A percentile compares a stretch with the other conserved stretches of the same genome.
Conservation (phyloP, 2,888 invertebrate genomes). For the Pediacus dermestoides region DNA sequence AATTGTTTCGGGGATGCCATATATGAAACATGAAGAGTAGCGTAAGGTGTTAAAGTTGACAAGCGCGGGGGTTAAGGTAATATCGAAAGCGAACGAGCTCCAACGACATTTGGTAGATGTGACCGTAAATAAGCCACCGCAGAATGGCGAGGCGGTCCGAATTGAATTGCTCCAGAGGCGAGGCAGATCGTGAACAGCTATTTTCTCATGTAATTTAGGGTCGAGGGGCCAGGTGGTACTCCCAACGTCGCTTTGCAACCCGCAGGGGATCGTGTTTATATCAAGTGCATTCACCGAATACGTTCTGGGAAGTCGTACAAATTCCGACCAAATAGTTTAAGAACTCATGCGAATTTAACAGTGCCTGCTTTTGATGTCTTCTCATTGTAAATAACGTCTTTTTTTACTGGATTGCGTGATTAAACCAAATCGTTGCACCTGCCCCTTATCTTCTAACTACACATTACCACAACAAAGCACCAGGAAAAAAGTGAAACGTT, state of each 20-base stretch:
- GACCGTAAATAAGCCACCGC: constrained; percentile 41
- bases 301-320: constrained; percentile 38
- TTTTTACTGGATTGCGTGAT: constrained; percentile 3
- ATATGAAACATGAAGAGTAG: no score
- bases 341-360: constrained; percentile 10
- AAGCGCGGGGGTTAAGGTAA: no score
- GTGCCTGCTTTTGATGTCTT: constrained; percentile 12
- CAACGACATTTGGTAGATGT: constrained; percentile 43
- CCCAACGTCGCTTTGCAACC: constrained; percentile 33
- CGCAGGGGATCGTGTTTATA: constrained; percentile 40
- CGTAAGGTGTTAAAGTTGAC: no score
- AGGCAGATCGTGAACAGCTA: constrained; percentile 42
- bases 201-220: constrained; percentile 44
- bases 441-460: no score
- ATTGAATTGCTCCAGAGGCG: constrained; percentile 40
- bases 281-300: constrained; percentile 42
- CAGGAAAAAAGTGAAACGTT: no score
- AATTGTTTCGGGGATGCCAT: no score
- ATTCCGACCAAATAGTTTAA: constrained; percentile 28
- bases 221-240: constrained; percentile 35
- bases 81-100: no score
- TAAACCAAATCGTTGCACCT: background rate
- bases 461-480: no score
- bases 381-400: constrained; percentile 5
- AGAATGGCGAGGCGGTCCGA: constrained; percentile 37